phyloP scores from a whole-genome alignment of 2,113 vertebrate species.

The Cepphus grylle region DNA sequence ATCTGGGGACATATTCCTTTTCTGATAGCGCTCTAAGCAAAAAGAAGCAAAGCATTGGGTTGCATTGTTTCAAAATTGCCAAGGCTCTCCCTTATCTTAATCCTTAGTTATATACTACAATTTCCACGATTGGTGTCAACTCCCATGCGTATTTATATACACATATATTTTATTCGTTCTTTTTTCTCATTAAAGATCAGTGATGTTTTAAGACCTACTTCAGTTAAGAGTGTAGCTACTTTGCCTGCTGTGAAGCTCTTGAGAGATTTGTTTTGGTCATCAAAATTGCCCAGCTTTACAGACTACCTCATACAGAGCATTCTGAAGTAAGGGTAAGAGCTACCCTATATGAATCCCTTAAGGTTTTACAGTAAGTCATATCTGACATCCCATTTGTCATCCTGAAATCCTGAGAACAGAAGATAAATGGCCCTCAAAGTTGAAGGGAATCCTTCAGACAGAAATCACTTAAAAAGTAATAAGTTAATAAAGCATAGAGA shows the following conservation, averaged over 20 bases:
- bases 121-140: not conserved
- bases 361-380: constrained; percentile 1
- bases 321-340: not conserved
- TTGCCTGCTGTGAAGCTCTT: not conserved
- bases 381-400: constrained; percentile 26
- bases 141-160: not conserved
- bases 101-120: not conserved
- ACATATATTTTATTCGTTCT: not conserved
- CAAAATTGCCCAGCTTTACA: not conserved
- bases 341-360: not conserved
- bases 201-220: not conserved
- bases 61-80: not conserved
- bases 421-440: constrained; percentile 33
- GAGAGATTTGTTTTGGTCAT: not conserved
- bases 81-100: not conserved
- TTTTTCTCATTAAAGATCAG: not conserved
- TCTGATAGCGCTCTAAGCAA: not conserved
- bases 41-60: not conserved
- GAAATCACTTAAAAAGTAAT: constrained; percentile 56
- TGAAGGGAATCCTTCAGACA: constrained; percentile 42
- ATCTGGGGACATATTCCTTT: not conserved
- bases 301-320: not conserved
- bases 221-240: not conserved
- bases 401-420: constrained; percentile 30
- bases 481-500: constrained; percentile 47